Conservation (phyloP, 2,888 invertebrate species). For the Sphinx pinastri region DNA sequence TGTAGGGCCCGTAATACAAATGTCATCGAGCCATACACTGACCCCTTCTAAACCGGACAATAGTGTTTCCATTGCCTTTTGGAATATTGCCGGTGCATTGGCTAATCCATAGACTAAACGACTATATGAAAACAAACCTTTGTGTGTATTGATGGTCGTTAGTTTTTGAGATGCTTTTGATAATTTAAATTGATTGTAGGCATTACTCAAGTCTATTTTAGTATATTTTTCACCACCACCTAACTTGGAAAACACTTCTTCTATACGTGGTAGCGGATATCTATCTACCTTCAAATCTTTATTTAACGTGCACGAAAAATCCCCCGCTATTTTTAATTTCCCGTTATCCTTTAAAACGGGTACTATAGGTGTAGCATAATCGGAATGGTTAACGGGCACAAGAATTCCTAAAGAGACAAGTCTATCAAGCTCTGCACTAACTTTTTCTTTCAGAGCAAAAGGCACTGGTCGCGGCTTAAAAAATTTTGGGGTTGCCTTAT, state of each 20-base stretch:
- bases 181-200: conserved; percentile 39
- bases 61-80: conserved; percentile 43
- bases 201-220: conserved; percentile 38
- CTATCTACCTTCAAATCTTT: conserved; percentile 41
- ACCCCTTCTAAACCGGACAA: conserved; percentile 40
- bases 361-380: conserved; percentile 30
- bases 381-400: conserved; percentile 34
- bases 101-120: conserved; percentile 47
- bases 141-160: conserved; percentile 44
- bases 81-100: conserved; percentile 39
- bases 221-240: conserved; percentile 35
- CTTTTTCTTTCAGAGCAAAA: conserved; percentile 32
- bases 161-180: conserved; percentile 34
- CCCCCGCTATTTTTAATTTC: conserved; percentile 27
- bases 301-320: conserved; percentile 29
- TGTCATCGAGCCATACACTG: conserved; percentile 42
- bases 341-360: conserved; percentile 28
- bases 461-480: conserved; percentile 34
- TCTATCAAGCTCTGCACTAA: conserved; percentile 31
- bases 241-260: conserved; percentile 40
- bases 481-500: conserved; percentile 30
- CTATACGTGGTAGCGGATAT: conserved; percentile 40
- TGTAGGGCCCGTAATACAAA: conserved; percentile 35
- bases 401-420: conserved; percentile 40
- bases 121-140: conserved; percentile 45